These are phyloP conservation scores for Ptyas mucosa DNA, from an alignment of 2,113 vertebrate species.

Conservation along the genomic window DNA sequence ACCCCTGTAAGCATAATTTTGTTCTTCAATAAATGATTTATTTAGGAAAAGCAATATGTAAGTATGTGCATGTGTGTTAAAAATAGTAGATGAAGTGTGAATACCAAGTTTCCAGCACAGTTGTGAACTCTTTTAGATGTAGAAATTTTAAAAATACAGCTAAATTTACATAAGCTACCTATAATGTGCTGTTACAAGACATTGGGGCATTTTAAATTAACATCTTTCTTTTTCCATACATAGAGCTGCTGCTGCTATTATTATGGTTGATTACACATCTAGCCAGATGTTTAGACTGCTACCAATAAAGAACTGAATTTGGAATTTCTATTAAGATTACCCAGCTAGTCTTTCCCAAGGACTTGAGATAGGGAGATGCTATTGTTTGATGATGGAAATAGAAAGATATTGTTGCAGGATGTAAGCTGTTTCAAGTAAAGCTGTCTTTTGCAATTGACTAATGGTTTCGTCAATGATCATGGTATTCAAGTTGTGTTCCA, in stretches of 20 bases:
- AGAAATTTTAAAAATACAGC: not conserved
- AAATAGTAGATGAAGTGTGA: not conserved
- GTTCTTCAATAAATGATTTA: not conserved
- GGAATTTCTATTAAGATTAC: too few species aligned
- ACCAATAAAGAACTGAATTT: too few species aligned
- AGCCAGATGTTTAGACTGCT: too few species aligned
- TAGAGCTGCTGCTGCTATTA: not conserved
- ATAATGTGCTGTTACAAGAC: not conserved
- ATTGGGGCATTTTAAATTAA: not conserved
- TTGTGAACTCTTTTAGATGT: not conserved
- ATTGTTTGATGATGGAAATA: too few species aligned
- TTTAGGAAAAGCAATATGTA: not conserved
- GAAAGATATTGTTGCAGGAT: too few species aligned
- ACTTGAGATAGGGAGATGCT: too few species aligned
- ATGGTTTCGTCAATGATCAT: not conserved
- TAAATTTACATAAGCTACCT: not conserved
- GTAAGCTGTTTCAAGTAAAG: not conserved
- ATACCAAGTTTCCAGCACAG: not conserved
- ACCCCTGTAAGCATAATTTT: not conserved
- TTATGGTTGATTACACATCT: too few species aligned
- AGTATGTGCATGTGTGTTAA: not conserved
- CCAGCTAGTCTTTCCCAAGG: too few species aligned
- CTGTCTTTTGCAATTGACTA: not conserved
- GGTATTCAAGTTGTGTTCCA: not conserved
- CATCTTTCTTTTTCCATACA: not conserved